Percentiles rank a stretch among this genome's conserved stretches.
Conservation (phyloP, 1,140 invertebrate genomes). For the Dendroctonus valens region DNA sequence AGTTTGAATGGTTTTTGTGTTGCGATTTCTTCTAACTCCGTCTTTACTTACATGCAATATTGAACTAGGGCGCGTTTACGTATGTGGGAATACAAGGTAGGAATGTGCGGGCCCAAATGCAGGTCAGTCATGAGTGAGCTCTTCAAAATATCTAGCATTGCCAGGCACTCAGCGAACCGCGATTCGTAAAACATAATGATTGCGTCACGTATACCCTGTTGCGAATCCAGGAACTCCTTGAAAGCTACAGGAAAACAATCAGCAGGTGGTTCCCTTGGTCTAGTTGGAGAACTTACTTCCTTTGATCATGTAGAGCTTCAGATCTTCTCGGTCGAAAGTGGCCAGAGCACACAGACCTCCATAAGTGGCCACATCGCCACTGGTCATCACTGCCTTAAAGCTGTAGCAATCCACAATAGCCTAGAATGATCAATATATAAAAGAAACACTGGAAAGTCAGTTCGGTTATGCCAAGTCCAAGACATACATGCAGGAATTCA, state of each 20-base stretch:
- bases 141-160: conserved; percentile 90
- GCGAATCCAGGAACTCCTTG: conserved; percentile 96
- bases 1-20: no score
- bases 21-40: no score
- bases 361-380: conserved; percentile 94
- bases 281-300: conserved; percentile 50
- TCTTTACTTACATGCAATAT: conserved; percentile 68
- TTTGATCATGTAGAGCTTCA: conserved; percentile 78
- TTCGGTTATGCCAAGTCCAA: neutral
- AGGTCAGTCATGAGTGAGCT: conserved; percentile 96
- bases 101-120: conserved; percentile 96
- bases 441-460: neutral
- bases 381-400: conserved; percentile 87
- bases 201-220: conserved; percentile 95
- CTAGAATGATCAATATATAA: neutral
- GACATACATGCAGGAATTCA: conserved; percentile 86
- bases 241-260: conserved; percentile 56
- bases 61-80: conserved; percentile 95
- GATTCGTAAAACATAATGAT: conserved; percentile 99
- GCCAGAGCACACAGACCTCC: conserved; percentile 95
- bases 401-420: conserved; percentile 87
- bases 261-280: neutral
- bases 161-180: conserved; percentile 95
- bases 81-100: conserved; percentile 90
- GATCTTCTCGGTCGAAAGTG: conserved; percentile 90